Evolutionary conservation across 2,113 vertebrate genomes (phyloP), one percentile per base, ranked within the genome.

Genomic region (Bombycilla garrulus): DNA sequence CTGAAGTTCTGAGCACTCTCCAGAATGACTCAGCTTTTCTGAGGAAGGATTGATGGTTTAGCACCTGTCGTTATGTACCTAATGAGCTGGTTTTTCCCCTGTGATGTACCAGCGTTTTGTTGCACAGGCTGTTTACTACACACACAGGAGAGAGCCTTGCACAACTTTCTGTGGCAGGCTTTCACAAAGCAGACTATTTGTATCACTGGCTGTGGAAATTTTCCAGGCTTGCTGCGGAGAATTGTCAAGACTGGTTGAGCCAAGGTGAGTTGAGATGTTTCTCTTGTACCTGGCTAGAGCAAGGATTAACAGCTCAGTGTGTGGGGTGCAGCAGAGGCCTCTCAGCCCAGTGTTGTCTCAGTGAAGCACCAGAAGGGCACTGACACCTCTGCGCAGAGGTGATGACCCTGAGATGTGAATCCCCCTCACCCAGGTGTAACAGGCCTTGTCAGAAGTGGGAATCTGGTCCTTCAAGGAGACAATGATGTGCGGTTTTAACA

Each of bases 211-310:
- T 42, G 33, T 33, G 51, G 44, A 28, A 57, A 57, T 50, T 42
- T 57, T 42, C 36, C 58, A 65, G 50, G 26, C 50, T 36, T 50
- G 50, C 42, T 40, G 66, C 2, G 4, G 25, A 57, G 50, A 65
- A 33, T 50, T 50, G 7, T 36, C 17, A 6, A 31, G 50, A 40
- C 74, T 71, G 40, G 40, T 47, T 42, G 50, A 72, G 35, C 60
- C 26, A 56, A 4, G 0, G 1, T 48, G 57, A 35, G 50, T 6
- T 36, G 66, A 50, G 29, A 22, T 1, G 1, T 13, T n/a, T 50
- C 21, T 35, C 56, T 35, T 50, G 25, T 11, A 26, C 35, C 35
- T 48, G 74, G 29, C 22, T 36, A 19, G 42, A 50, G 35, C 29
- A 50, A 48, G 50, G 25, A 35, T 72, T 25, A 10, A 9, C 14